Evolutionary conservation across 2,888 invertebrate species (phyloP).

Genomic region (Meteorus cinctellus): DNA sequence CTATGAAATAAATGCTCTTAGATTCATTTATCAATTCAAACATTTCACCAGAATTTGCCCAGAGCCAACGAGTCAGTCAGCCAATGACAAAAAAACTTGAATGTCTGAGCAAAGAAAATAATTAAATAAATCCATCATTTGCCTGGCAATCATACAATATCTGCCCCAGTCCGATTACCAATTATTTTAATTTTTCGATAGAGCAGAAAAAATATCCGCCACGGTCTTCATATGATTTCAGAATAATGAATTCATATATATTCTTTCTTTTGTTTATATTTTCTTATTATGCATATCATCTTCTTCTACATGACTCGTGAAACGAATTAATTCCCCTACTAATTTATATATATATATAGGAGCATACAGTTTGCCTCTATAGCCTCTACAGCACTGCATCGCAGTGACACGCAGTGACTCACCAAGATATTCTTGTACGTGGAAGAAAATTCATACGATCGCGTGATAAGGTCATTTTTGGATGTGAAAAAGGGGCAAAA

Average conservation of each 20-base stretch:
- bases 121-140: slow-evolving; percentile 1
- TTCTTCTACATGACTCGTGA: background rate
- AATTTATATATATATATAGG: background rate
- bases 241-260: background rate
- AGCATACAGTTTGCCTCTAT: background rate
- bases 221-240: background rate
- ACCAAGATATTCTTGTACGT: background rate
- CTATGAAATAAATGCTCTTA: slow-evolving; percentile 24
- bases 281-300: background rate
- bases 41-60: slow-evolving; percentile 51
- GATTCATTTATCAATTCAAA: slow-evolving; percentile 57
- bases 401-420: background rate
- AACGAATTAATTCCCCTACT: background rate
- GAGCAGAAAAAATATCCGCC: background rate
- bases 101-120: slow-evolving; percentile 7
- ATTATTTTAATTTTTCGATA: background rate
- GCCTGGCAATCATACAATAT: background rate
- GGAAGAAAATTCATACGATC: background rate
- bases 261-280: background rate
- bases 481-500: background rate
- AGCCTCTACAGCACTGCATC: background rate
- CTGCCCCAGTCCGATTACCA: background rate
- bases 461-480: background rate
- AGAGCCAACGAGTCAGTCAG: slow-evolving; percentile 3
- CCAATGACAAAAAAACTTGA: background rate